Evolutionary conservation across 92 coral and sea anemone species (phyloP).

Genomic region (Porites evermanni): DNA sequence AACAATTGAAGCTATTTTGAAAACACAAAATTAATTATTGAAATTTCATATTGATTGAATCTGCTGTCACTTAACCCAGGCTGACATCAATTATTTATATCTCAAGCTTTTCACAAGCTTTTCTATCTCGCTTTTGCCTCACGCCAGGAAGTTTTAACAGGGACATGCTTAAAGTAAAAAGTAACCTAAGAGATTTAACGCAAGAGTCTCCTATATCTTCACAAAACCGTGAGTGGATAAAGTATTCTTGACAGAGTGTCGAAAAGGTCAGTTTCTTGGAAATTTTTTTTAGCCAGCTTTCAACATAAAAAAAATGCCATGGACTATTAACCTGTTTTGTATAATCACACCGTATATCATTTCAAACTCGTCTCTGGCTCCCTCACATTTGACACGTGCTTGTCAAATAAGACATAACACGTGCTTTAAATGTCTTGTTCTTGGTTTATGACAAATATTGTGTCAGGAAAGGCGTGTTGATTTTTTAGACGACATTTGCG

Average conservation of each 20-base stretch:
- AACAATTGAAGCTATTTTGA: constrained; percentile 90
- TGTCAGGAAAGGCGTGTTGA: not conserved
- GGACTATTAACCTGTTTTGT: not conserved
- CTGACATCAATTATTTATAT: constrained; percentile 69
- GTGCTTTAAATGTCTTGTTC: constrained; percentile 1
- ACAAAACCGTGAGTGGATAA: not conserved
- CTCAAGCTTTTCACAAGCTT: constrained; percentile 60
- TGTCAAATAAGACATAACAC: constrained; percentile 48
- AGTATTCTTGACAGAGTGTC: not conserved
- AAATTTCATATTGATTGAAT: constrained; percentile 95
- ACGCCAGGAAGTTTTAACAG: constrained; percentile 37
- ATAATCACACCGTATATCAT: constrained; percentile 12
- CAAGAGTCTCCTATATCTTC: not conserved
- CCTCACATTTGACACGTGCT: constrained; percentile 32
- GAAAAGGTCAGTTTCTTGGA: not conserved
- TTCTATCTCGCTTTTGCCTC: constrained; percentile 33
- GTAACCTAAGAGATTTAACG: not conserved
- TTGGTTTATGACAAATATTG: not conserved
- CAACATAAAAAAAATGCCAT: not conserved
- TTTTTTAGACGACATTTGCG: not conserved
- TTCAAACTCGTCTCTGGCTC: constrained; percentile 3
- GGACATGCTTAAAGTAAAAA: not conserved
- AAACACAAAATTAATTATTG: constrained; percentile 89
- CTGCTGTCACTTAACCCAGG: constrained; percentile 93
- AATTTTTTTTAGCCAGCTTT: too few species aligned